Evolutionary conservation across 1,140 invertebrate species (phyloP), one percentile per base, ranked within the genome.

Genomic region (Marisa cornuarietis): DNA sequence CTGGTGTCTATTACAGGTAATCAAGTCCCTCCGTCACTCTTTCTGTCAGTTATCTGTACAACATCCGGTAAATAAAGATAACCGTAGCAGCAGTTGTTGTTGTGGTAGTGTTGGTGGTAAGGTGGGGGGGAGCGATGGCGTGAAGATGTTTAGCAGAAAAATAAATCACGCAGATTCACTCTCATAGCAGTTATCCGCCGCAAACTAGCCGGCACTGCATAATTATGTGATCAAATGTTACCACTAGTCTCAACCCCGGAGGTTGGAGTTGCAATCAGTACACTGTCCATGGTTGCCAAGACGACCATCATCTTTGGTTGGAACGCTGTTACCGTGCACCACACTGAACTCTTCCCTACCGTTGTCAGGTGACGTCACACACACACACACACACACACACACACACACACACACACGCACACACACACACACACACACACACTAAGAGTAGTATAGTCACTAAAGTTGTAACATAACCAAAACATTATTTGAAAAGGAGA

Each of bases 361-460:
- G 71, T 72, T 72, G 71, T 72, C 71, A 72, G 71, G 71, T 72
- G 54, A 58, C 54, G 54, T 58, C 54, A 58, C 54, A 42, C 31
- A 42, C 31, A 42, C 31, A 1, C 31, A 42, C 31, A 42, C 31
- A 42, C 31, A 42, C 31, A 5, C 31, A 42, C n/a, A n/a, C n/a
- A n/a, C n/a, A n/a, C n/a, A n/a, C n/a, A n/a, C n/a, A n/a, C n/a
- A n/a, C n/a, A n/a, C n/a, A n/a, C n/a, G n/a, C n/a, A n/a, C n/a
- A n/a, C n/a, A n/a, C n/a, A n/a, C n/a, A n/a, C n/a, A n/a, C n/a
- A n/a, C n/a, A n/a, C n/a, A n/a, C n/a, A n/a, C n/a, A n/a, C n/a
- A n/a, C n/a, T n/a, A n/a, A n/a, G n/a, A n/a, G n/a, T n/a, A n/a
- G n/a, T n/a, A n/a, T n/a, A n/a, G n/a, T n/a, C n/a, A n/a, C n/a